A percentile compares a stretch with the other conserved stretches of the same genome.
Evolutionary conservation across 1,140 invertebrate species (phyloP).

Genomic region (Neodiprion lecontei): DNA sequence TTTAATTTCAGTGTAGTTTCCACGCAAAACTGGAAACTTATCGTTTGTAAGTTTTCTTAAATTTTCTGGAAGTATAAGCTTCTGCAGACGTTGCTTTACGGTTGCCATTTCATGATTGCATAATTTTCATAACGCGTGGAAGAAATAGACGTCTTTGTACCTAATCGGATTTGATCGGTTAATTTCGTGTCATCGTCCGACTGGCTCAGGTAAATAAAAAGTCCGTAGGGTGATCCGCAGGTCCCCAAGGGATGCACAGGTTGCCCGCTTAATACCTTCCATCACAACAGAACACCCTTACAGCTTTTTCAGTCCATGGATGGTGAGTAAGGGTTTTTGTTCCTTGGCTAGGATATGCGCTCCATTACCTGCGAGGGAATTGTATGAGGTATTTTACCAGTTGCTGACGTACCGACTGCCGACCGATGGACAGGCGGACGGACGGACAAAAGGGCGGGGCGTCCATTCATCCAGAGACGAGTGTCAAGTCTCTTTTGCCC

Average conservation of each 20-base stretch:
- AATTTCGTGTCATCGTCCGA: background rate
- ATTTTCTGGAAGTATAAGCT: too few relatives aligned
- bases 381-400: conserved; percentile 3
- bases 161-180: background rate
- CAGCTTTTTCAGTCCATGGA: background rate
- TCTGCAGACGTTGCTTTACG: too few relatives aligned
- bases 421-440: background rate
- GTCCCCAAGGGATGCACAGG: background rate
- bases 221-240: background rate
- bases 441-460: background rate
- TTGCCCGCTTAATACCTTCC: conserved; percentile 3
- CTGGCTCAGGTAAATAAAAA: background rate
- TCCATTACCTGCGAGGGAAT: background rate
- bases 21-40: too few relatives aligned
- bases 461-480: background rate
- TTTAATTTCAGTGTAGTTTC: too few relatives aligned
- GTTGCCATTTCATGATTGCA: too few relatives aligned
- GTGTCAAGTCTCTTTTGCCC: background rate
- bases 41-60: too few relatives aligned
- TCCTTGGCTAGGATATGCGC: conserved; percentile 6
- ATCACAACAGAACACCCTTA: background rate
- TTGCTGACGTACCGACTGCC: background rate
- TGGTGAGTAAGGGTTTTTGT: conserved; percentile 2
- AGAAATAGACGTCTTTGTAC: background rate
- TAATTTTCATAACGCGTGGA: too few relatives aligned